A percentile compares a stretch with the other conserved stretches of the same genome.
Evolutionary conservation across 2,797 vertebrate genomes (phyloP).

Genomic region (Notolabrus celidotus): DNA sequence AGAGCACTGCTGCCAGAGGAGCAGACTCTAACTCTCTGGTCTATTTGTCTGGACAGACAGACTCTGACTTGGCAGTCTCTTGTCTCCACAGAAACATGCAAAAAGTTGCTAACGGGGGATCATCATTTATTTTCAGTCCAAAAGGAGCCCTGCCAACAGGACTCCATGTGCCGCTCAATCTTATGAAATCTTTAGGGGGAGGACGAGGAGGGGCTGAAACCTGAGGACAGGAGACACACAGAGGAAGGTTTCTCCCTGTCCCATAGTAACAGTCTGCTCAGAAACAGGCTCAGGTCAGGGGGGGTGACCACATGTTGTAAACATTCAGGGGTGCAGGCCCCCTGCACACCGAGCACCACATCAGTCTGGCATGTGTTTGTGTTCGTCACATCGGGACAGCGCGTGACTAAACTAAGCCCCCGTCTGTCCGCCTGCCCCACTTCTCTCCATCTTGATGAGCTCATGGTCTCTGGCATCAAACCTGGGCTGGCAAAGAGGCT

Average conservation of each 20-base stretch:
- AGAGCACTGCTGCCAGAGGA: neutral
- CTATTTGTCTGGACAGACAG: constrained; percentile 24
- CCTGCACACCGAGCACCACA: constrained; percentile 14
- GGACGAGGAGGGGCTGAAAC: constrained; percentile 34
- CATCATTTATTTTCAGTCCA: constrained; percentile 48
- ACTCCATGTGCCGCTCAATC: constrained; percentile 10
- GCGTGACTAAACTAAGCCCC: constrained; percentile 43
- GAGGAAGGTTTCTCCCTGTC: constrained; percentile 10
- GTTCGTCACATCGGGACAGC: constrained; percentile 46
- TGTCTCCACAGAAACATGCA: constrained; percentile 47
- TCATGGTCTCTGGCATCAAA: constrained; percentile 52
- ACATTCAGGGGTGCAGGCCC: constrained; percentile 17
- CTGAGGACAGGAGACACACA: constrained; percentile 27
- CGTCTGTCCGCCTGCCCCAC: constrained; percentile 26
- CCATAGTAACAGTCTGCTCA: constrained; percentile 53
- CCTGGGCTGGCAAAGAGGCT: constrained; percentile 22
- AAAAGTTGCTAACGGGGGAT: constrained; percentile 39
- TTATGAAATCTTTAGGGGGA: constrained; percentile 21
- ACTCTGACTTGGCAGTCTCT: constrained; percentile 36
- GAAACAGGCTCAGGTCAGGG: constrained; percentile 51
- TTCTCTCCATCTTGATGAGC: constrained; percentile 61
- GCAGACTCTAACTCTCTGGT: constrained; percentile 8
- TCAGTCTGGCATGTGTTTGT: constrained; percentile 68
- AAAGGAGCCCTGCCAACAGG: constrained; percentile 25
- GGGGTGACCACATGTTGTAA: constrained; percentile 27